Evolutionary conservation across 2,888 invertebrate species (phyloP), one percentile per base, ranked within the genome.

Genomic region (Dynastes grantii): DNA sequence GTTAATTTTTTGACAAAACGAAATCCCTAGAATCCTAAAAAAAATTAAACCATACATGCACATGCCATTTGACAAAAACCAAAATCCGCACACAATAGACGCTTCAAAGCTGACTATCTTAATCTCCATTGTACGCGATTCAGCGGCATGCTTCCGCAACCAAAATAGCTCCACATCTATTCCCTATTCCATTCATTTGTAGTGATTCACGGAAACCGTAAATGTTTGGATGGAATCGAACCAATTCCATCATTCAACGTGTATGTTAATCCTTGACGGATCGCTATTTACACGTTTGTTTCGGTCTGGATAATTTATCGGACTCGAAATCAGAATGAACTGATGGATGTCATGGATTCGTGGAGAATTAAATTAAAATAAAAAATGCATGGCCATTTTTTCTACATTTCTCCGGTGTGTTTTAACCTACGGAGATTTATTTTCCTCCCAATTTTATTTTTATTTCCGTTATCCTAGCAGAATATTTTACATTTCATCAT

Each of bases 161-260:
- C 13, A 63, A 63, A 63, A 63, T 63, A 63, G 29, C 32, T 32
- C 63, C 63, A 5, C 32, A 63, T 22, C 55, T 63, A 49, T 67
- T 67, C 6, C 22, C 55, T 63, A 67, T 67, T 67, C 27, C 67
- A 67, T 67, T 67, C 45, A 67, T 67, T 49, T 40, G 11, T 1
- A 67, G 32, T 67, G 67, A 67, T 45, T 67, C 67, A 67, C 11
- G 16, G 67, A 22, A 67, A 67, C 16, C 67, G 45, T 67, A 67
- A 67, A 67, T 67, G 67, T 67, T 67, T 67, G 49, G 67, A 45
- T 22, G 13, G 22, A 67, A 45, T 67, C 45, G 22, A 32, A 67
- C 67, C 22, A 4, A 9, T 67, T 67, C 27, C 67, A 67, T 67
- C 49, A 49, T 45, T 67, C 67, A 67, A 49, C 49, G 9, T 6